Percentiles rank a stretch among this genome's conserved stretches.
phyloP scores from a whole-genome alignment of 37 sponge, comb jelly and placozoan species.

The Hormiphora californensis region DNA sequence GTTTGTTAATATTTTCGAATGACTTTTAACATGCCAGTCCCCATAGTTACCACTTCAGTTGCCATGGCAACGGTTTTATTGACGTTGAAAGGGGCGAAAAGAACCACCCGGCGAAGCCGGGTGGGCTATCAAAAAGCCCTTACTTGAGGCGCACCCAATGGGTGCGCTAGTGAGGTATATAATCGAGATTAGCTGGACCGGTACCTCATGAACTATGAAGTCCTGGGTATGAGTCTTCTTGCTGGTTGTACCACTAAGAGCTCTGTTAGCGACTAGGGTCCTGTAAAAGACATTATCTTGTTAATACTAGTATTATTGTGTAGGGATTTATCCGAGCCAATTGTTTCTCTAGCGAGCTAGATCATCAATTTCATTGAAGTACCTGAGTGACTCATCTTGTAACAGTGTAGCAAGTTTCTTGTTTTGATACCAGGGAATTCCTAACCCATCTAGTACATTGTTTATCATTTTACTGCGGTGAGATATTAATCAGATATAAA shows the following conservation, averaged over 20 bases:
- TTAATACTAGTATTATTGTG: background rate
- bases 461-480: slow-evolving; percentile 8
- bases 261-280: background rate
- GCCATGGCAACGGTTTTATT: no score
- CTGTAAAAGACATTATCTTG: background rate
- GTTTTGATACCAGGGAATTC: slow-evolving; percentile 38
- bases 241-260: slow-evolving; percentile 7
- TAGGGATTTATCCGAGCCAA: background rate
- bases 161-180: no score
- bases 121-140: no score
- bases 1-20: no score
- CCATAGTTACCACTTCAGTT: no score
- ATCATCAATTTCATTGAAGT: background rate
- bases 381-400: slow-evolving; percentile 26
- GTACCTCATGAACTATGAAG: slow-evolving; percentile 18
- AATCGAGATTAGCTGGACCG: no score
- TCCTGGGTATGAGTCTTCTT: background rate
- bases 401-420: background rate
- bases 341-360: background rate
- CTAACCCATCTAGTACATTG: slow-evolving; percentile 6
- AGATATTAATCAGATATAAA: no score
- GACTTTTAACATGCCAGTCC: no score
- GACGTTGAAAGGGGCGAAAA: no score
- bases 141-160: no score
- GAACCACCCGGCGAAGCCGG: no score